These are phyloP conservation scores for Megalops atlanticus DNA, from an alignment of 2,113 vertebrate genomes.

Conservation along the genomic window DNA sequence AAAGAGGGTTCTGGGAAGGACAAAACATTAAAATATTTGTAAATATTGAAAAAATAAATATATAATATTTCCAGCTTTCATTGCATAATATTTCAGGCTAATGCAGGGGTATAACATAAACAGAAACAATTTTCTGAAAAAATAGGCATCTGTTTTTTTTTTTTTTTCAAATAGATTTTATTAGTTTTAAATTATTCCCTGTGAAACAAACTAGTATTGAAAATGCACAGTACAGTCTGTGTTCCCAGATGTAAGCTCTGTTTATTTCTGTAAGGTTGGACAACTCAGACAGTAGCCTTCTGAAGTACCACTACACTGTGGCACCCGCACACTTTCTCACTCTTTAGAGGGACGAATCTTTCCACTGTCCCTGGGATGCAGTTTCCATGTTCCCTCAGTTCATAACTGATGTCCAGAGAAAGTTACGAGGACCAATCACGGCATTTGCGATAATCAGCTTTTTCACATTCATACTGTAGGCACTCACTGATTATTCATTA, in stretches of 20 bases:
- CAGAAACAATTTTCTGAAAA: no score
- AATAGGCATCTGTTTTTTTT: background rate
- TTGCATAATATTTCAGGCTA: no score
- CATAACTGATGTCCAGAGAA: background rate
- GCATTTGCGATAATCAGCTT: background rate
- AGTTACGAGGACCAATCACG: slow-evolving; percentile 8
- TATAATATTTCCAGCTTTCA: no score
- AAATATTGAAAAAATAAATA: no score
- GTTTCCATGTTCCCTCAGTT: background rate
- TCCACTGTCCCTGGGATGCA: background rate
- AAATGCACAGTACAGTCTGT: slow-evolving; percentile 11
- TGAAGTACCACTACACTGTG: background rate
- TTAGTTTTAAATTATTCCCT: slow-evolving; percentile 30
- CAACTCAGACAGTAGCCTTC: slow-evolving; percentile 3
- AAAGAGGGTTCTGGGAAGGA: no score
- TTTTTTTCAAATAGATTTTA: slow-evolving; percentile 30
- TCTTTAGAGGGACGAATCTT: background rate
- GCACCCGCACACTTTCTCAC: background rate
- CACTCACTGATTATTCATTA: background rate
- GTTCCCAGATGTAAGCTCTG: background rate
- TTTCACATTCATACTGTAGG: background rate
- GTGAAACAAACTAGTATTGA: slow-evolving; percentile 27
- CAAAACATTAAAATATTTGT: no score
- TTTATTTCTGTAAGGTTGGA: background rate
- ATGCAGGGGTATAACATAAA: no score